phyloP scores from a whole-genome alignment of 2,888 invertebrate genomes.

The Agrotis puta region DNA sequence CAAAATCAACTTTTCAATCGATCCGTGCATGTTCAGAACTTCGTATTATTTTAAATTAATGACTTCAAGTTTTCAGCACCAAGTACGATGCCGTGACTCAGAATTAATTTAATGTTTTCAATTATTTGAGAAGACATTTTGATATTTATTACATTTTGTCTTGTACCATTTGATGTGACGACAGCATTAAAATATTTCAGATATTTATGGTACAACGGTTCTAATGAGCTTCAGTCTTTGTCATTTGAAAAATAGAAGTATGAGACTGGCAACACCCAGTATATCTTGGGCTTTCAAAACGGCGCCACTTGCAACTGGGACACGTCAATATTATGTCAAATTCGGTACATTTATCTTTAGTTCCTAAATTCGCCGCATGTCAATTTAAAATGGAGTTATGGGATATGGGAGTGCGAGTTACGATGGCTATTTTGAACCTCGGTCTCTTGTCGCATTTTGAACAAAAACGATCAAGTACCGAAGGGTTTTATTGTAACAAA shows the following conservation, averaged over 20 bases:
- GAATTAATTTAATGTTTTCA: slow-evolving; percentile 50
- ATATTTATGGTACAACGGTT: slow-evolving; percentile 54
- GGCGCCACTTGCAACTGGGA: slow-evolving; percentile 13
- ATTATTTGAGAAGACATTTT: slow-evolving; percentile 55
- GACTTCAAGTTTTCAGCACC: slow-evolving; percentile 24
- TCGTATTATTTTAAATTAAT: background rate
- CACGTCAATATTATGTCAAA: slow-evolving; percentile 19
- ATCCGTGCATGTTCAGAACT: too few relatives aligned
- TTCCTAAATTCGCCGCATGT: slow-evolving; percentile 1
- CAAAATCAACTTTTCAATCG: too few relatives aligned
- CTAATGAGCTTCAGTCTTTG: slow-evolving; percentile 56
- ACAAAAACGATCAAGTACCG: slow-evolving; percentile 33
- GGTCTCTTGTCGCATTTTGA: slow-evolving; percentile 22
- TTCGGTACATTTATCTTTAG: slow-evolving; percentile 3
- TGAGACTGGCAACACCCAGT: background rate
- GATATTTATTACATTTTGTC: slow-evolving; percentile 58
- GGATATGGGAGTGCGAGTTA: slow-evolving; percentile 17
- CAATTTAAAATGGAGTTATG: slow-evolving; percentile 13
- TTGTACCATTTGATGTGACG: slow-evolving; percentile 53
- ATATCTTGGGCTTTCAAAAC: background rate
- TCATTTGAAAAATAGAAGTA: slow-evolving; percentile 47
- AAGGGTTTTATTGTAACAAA: slow-evolving; percentile 46
- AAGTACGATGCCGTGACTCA: slow-evolving; percentile 50
- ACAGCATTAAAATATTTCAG: slow-evolving; percentile 56
- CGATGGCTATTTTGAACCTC: slow-evolving; percentile 45